These are phyloP conservation scores for Diplogasteroides magnus DNA, from an alignment of 1,140 invertebrate species.

Conservation along the genomic window DNA sequence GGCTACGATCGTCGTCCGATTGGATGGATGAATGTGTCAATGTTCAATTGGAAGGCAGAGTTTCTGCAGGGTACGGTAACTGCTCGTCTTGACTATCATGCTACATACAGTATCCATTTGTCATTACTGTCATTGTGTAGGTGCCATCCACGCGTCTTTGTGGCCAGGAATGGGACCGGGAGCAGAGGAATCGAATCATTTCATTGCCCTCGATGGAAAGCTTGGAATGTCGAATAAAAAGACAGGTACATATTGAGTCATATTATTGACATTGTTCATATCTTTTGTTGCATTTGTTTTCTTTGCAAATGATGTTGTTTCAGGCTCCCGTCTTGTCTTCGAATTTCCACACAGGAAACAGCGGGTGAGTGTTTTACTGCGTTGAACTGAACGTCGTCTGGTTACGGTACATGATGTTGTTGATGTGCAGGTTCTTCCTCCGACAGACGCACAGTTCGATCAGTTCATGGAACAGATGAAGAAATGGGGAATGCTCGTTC, in stretches of 20 bases:
- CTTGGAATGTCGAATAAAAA: too few species aligned
- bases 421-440: constrained; percentile 20
- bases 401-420: constrained; percentile 33
- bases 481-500: too few species aligned
- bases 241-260: too few species aligned
- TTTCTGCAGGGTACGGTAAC: constrained; percentile 76
- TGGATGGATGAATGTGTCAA: constrained; percentile 86
- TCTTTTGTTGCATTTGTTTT: too few species aligned
- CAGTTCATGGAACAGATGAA: constrained; percentile 13
- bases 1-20: constrained; percentile 59
- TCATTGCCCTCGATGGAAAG: background rate
- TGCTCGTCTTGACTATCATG: constrained; percentile 71
- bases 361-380: too few species aligned
- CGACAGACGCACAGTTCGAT: constrained; percentile 5
- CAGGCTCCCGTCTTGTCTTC: too few species aligned
- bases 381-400: too few species aligned
- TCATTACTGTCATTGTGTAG: too few species aligned
- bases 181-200: constrained; percentile 5
- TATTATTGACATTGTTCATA: too few species aligned
- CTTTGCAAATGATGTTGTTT: too few species aligned
- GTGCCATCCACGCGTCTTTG: constrained; percentile 15
- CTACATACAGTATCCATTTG: too few species aligned
- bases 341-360: too few species aligned
- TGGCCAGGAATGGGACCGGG: background rate
- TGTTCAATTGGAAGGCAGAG: constrained; percentile 86